Evolutionary conservation across 1,140 invertebrate genomes (phyloP).

Genomic region (Xylocopa sonorina): DNA sequence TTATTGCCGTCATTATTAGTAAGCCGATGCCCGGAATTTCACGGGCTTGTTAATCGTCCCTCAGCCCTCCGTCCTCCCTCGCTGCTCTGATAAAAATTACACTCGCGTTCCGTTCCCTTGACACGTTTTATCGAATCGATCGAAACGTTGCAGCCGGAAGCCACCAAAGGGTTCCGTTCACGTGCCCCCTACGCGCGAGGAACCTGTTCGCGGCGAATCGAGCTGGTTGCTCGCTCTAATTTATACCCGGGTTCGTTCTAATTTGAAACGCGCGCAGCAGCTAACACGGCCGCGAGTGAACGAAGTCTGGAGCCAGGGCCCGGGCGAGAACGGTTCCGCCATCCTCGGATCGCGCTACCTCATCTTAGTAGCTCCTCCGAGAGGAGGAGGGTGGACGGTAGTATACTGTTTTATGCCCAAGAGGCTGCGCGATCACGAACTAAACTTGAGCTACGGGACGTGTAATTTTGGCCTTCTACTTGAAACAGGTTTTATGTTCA

Average conservation of each 20-base stretch:
- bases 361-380: slow-evolving; percentile 62
- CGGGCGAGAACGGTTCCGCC: slow-evolving; percentile 28
- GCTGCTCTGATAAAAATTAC: slow-evolving; percentile 8
- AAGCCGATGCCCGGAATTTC: slow-evolving; percentile 47
- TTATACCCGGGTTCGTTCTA: neutral
- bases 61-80: neutral
- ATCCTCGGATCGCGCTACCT: slow-evolving; percentile 47
- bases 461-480: slow-evolving; percentile 69
- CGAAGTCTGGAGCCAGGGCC: slow-evolving; percentile 14
- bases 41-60: slow-evolving; percentile 20
- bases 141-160: no score
- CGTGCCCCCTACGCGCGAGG: no score
- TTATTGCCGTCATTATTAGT: slow-evolving; percentile 65
- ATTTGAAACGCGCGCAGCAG: slow-evolving; percentile 22
- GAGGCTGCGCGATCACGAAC: slow-evolving; percentile 65
- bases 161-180: no score
- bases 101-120: neutral
- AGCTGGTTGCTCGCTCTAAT: neutral
- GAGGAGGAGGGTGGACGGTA: slow-evolving; percentile 56
- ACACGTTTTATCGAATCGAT: neutral
- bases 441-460: slow-evolving; percentile 70
- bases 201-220: neutral
- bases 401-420: slow-evolving; percentile 66
- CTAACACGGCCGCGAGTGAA: slow-evolving; percentile 4
- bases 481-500: slow-evolving; percentile 68